Conservation (phyloP, 2,888 invertebrate species). For the Scaptomyza cyrtandrae region DNA sequence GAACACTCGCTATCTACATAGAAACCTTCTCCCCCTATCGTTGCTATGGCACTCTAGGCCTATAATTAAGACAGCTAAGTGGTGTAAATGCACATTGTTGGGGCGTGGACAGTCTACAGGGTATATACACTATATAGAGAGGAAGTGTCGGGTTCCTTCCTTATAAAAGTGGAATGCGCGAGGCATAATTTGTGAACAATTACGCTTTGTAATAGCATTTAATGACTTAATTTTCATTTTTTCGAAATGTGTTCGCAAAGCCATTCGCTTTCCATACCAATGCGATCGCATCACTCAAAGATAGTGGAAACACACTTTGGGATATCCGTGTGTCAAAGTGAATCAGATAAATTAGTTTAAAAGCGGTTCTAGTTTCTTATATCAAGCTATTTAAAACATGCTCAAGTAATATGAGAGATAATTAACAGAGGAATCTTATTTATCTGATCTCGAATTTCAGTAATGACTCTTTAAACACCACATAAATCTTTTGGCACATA, state of each 20-base stretch:
- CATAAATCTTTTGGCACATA: constrained; percentile 17
- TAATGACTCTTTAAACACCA: neutral
- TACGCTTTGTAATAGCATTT: constrained; percentile 80
- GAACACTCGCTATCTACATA: constrained; percentile 12
- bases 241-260: constrained; percentile 42
- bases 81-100: constrained; percentile 69
- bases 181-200: constrained; percentile 78
- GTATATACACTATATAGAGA: constrained; percentile 33
- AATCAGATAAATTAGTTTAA: constrained; percentile 3
- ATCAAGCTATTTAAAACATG: too few species aligned
- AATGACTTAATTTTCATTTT: constrained; percentile 71
- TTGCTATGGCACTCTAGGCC: constrained; percentile 42
- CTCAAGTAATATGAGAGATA: too few species aligned
- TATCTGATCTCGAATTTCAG: neutral
- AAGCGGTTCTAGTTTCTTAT: neutral
- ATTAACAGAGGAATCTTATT: neutral
- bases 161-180: constrained; percentile 32
- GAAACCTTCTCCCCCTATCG: constrained; percentile 1
- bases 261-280: constrained; percentile 35
- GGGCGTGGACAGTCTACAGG: constrained; percentile 26
- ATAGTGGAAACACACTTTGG: constrained; percentile 5
- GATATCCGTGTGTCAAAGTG: constrained; percentile 8
- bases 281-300: constrained; percentile 58
- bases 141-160: constrained; percentile 51
- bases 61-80: constrained; percentile 74